Evolutionary conservation across 2,888 invertebrate species (phyloP), one percentile per base, ranked within the genome.

Genomic region (Onchidella celtica): DNA sequence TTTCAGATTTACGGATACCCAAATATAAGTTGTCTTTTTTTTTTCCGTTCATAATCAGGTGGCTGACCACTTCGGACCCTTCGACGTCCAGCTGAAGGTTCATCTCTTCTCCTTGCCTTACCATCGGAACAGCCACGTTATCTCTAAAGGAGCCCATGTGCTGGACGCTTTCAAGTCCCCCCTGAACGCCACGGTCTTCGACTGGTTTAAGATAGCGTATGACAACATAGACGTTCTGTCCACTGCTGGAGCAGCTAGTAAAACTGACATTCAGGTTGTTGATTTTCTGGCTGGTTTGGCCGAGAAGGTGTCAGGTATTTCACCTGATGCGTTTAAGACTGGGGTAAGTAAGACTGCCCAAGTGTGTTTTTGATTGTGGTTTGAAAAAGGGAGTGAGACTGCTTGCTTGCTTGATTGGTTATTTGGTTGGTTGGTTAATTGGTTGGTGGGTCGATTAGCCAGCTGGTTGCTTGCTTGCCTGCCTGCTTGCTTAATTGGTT

Each of bases 41-140:
- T 59, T 3, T 11, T 11, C 27, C 66, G n/a, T n/a, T n/a, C n/a
- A n/a, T n/a, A n/a, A n/a, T n/a, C n/a, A n/a, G 36, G 87, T 92
- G n/a, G 89, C 89, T 0, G 83, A 87, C 21, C 66, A 84, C 66
- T 92, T 90, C 83, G 90, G 89, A 0, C 63, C 86, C 0, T 38
- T 80, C 21, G 79, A 69, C 0, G 81, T 92, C 6, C 85, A 83
- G 68, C 83, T 91, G 24, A 86, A 84, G 6, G 66, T 89, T 0
- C 89, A 91, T 55, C 85, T 89, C 78, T 90, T 91, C 72, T 90
- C 90, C 6, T 85, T 92, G 47, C 91, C 92, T 0, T 92, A 90
- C 85, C 91, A 91, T 79, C 86, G 89, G 40, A 89, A 89, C 75
- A 85, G 89, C 9, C 91, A 87, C 78, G 78, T 87, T 0, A 86